These are phyloP conservation scores for Artibeus jamaicensis DNA, from an alignment of 2,797 vertebrate genomes.

Conservation along the genomic window DNA sequence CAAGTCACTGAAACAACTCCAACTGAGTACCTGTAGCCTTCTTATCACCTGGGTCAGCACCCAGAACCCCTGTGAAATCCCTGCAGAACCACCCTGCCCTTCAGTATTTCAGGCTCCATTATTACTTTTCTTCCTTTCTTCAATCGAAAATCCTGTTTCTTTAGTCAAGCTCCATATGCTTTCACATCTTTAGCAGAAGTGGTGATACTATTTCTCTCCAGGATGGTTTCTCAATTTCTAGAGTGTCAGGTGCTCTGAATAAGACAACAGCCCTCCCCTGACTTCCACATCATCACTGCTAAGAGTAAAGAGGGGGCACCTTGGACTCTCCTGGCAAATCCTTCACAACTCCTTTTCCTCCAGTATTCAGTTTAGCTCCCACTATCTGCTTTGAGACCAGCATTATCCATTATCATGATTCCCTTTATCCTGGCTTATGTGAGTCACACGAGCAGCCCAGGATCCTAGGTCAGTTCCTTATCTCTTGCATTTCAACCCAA, in stretches of 20 bases:
- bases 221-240: background rate
- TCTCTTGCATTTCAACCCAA: background rate
- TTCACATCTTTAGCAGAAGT: background rate
- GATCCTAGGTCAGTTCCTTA: background rate
- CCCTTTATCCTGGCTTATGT: background rate
- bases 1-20: background rate
- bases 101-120: background rate
- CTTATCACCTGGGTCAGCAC: background rate
- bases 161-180: background rate
- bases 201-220: background rate
- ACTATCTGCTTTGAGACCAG: background rate
- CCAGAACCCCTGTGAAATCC: background rate
- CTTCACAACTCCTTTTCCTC: background rate
- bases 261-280: background rate
- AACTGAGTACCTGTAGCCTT: background rate
- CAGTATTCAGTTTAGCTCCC: background rate
- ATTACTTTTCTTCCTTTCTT: background rate
- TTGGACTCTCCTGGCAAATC: background rate
- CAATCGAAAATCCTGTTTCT: background rate
- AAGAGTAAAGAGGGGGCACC: background rate
- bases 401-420: background rate
- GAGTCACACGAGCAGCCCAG: background rate
- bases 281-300: background rate
- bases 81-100: background rate
- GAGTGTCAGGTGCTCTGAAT: background rate